These are phyloP conservation scores for Morpho helenor DNA, from an alignment of 2,888 invertebrate genomes.

Conservation along the genomic window DNA sequence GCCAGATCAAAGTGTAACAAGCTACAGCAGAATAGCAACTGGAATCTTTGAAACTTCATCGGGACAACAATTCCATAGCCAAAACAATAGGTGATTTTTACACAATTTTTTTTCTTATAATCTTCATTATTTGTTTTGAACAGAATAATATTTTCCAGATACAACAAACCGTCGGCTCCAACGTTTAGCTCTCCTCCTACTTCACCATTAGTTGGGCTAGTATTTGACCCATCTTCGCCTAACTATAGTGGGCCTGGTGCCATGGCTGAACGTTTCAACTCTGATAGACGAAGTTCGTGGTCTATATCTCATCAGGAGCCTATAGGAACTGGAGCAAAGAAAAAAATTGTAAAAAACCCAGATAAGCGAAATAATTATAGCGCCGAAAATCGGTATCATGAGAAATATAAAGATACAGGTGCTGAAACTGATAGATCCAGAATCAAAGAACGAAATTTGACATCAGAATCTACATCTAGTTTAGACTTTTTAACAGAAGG, in stretches of 20 bases:
- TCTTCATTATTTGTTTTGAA: conserved; percentile 1
- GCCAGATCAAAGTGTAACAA: conserved; percentile 58
- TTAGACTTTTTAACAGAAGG: conserved; percentile 80
- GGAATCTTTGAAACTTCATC: conserved; percentile 62
- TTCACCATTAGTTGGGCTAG: conserved; percentile 66
- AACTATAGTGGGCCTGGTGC: conserved; percentile 56
- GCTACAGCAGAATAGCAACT: conserved; percentile 60
- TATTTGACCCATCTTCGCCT: conserved; percentile 65
- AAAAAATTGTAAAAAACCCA: conserved; percentile 69
- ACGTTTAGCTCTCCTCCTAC: conserved; percentile 71
- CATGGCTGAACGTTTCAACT: conserved; percentile 52
- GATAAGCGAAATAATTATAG: conserved; percentile 61
- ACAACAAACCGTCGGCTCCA: conserved; percentile 60
- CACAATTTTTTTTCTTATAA: background rate
- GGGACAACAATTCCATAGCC: conserved; percentile 60
- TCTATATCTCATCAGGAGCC: conserved; percentile 63
- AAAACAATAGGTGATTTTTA: conserved; percentile 49
- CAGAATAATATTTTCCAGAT: conserved; percentile 47
- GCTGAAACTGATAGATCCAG: conserved; percentile 57
- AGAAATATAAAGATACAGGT: conserved; percentile 56
- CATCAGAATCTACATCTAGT: conserved; percentile 75
- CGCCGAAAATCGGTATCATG: conserved; percentile 58
- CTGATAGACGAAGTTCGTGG: conserved; percentile 65
- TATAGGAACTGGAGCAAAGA: conserved; percentile 72
- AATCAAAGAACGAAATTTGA: conserved; percentile 55